phyloP scores from a whole-genome alignment of 2,113 vertebrate genomes.

The Aspidoscelis tigris region DNA sequence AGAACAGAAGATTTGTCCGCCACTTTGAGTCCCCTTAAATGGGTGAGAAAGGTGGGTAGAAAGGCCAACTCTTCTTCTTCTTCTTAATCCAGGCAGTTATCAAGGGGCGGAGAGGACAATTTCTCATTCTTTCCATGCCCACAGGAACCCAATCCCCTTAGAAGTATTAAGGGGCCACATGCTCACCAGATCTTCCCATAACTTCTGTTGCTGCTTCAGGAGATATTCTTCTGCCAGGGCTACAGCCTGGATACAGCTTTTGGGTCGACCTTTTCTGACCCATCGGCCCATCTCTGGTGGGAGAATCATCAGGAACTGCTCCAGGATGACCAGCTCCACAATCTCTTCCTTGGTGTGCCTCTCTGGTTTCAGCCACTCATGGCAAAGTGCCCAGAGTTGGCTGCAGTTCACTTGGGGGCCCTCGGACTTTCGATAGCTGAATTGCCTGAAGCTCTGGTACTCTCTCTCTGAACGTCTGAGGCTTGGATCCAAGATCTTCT shows the following conservation, averaged over 20 bases:
- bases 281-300: not conserved
- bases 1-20: too few species aligned
- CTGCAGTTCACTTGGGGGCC: not conserved
- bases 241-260: not conserved
- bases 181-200: not conserved
- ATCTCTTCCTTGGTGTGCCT: not conserved
- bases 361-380: not conserved
- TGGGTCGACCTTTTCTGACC: not conserved
- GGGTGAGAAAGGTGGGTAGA: too few species aligned
- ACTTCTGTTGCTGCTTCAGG: not conserved
- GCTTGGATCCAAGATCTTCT: not conserved
- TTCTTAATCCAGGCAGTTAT: too few species aligned
- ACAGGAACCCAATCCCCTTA: not conserved
- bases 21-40: too few species aligned
- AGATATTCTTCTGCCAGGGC: not conserved
- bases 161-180: not conserved
- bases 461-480: not conserved
- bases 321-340: constrained; percentile 14
- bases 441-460: not conserved
- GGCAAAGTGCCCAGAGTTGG: not conserved
- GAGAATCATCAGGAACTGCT: not conserved
- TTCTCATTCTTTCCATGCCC: not conserved
- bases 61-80: too few species aligned
- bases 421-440: not conserved
- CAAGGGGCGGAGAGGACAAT: not conserved